These are phyloP conservation scores for Parasteatoda lunata DNA, from an alignment of 2,888 invertebrate genomes.

Conservation along the genomic window DNA sequence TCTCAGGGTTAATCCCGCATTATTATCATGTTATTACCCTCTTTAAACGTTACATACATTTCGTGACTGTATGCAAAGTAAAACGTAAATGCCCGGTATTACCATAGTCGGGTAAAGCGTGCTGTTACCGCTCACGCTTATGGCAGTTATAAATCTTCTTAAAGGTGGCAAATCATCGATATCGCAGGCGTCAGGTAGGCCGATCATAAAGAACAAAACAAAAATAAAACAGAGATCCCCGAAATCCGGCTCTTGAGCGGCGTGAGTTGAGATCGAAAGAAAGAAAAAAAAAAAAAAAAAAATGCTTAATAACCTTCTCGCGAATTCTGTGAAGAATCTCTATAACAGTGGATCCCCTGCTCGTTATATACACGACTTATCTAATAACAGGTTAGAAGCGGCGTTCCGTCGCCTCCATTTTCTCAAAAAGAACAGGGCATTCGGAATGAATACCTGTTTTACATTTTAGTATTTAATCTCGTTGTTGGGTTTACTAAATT, in stretches of 20 bases:
- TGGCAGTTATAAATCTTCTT: slow-evolving; percentile 28
- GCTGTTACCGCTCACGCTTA: no score
- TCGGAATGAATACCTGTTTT: no score
- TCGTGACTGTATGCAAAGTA: background rate
- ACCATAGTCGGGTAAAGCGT: no score
- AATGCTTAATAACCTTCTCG: slow-evolving; percentile 9
- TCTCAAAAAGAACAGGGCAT: background rate
- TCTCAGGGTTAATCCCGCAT: no score
- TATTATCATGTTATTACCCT: background rate
- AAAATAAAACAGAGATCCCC: slow-evolving; percentile 5
- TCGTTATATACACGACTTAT: background rate
- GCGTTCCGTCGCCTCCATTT: slow-evolving; percentile 1
- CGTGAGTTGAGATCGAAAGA: background rate
- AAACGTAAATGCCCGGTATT: background rate
- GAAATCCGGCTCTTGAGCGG: slow-evolving; percentile 20
- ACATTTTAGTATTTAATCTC: no score
- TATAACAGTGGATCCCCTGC: background rate
- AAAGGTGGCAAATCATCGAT: slow-evolving; percentile 55
- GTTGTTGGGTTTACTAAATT: no score
- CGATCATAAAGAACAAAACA: background rate
- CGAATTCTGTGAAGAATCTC: slow-evolving; percentile 3
- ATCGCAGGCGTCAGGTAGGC: slow-evolving; percentile 54
- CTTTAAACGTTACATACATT: background rate
- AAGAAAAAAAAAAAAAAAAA: background rate
- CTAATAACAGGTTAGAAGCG: background rate